These are phyloP conservation scores for Molossus alvarezi DNA, from an alignment of 2,797 vertebrate species.

Conservation along the genomic window DNA sequence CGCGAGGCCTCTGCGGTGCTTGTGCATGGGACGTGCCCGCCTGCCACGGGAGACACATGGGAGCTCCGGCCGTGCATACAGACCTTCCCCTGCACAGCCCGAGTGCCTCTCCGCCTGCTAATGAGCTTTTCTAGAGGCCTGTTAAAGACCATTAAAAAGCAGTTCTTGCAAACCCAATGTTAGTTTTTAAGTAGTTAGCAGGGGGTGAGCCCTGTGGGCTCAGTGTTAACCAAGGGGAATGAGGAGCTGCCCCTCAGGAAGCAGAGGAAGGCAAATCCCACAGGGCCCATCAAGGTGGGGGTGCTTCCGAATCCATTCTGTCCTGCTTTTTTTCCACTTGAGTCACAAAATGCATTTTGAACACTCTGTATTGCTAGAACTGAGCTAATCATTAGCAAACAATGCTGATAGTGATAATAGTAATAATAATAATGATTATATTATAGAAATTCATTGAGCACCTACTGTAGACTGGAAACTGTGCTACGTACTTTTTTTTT, in stretches of 20 bases:
- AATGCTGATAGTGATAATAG: not conserved
- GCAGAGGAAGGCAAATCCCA: not conserved
- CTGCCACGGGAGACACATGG: conserved; percentile 60
- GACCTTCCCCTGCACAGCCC: conserved; percentile 73
- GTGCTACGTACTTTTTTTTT: not conserved
- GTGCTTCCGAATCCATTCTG: not conserved
- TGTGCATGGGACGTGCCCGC: rapidly evolving
- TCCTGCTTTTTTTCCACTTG: not conserved
- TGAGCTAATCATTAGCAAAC: not conserved
- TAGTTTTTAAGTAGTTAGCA: conserved; percentile 86
- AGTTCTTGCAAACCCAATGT: conserved; percentile 87
- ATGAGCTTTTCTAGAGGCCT: conserved; percentile 87
- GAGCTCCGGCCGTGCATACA: conserved; percentile 57
- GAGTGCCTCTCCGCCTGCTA: conserved; percentile 82
- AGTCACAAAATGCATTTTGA: not conserved
- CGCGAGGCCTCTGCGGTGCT: not conserved
- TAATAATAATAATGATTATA: not conserved
- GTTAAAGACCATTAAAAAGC: conserved; percentile 86
- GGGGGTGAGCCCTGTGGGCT: conserved; percentile 71
- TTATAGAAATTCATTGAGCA: not conserved
- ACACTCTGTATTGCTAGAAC: not conserved
- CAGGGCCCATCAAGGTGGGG: rapidly evolving
- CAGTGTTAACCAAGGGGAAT: conserved; percentile 77
- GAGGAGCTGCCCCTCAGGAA: conserved; percentile 53
- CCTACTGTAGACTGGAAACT: not conserved